Base-by-base conservation (phyloP, 2,113 vertebrate species). In the Lycaon pictus region DNA sequence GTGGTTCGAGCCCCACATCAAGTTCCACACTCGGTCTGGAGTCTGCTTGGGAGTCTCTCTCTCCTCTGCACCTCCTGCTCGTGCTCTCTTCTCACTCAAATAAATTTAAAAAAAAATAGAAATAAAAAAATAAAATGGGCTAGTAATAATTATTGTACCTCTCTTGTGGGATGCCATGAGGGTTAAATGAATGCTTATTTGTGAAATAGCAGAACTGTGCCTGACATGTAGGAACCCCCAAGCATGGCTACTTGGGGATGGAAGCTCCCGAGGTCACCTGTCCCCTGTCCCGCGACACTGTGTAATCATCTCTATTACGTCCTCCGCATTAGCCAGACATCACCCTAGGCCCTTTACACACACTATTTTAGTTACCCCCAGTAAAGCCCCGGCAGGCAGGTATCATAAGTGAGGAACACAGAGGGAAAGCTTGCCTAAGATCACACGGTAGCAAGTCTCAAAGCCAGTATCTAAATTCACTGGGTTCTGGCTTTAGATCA, bases 231-330 rank as follows among this genome's bases (percentile, higher is more conserved):
- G 71, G 20, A 60, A 19, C 12, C 10, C 23, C 37, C 1, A 0
- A 0, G 35, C 8, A 22, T 1, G 27, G 29, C 25, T 8, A 13
- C 71, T 32, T 4, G 2, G 53, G 69, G 11, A 15, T 10, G 4
- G 56, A 20, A 27, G 11, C 11, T 4, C 9, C 22, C 9, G 2
- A 0, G 37, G 37, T 20, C 84, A 11, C 35, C 13, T 12, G 72
- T 48, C 5, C 10, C 51, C 35, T 1, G 51, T 4, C 11, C 27
- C 55, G 1, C 1, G 37, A 53, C 10, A 20, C 17, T 3, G 1
- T 2, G 1, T 11, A 35, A 17, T 12, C 10, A 27, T 17, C 17
- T 83, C 23, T n/a, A 29, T 10, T 2, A 17, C 0, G 0, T 1
- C 37, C 62, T 25, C 48, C 10, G 11, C 25, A 3, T 1, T 19